phyloP scores from a whole-genome alignment of 2,113 vertebrate genomes.

The Rhabdornis inornatus region DNA sequence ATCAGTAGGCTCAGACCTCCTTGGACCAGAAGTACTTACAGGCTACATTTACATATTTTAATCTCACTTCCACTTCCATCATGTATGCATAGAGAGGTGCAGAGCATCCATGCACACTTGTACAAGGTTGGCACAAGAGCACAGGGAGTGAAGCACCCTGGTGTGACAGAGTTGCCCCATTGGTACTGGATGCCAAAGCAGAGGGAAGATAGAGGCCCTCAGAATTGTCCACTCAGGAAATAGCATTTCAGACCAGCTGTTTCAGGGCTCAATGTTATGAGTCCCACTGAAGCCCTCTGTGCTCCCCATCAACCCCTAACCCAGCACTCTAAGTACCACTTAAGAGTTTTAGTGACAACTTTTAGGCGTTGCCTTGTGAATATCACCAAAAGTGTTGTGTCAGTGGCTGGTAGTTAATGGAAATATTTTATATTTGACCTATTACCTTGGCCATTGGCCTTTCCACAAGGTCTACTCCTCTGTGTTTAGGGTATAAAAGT shows the following conservation, averaged over 20 bases:
- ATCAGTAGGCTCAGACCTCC: background rate
- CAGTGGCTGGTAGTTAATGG: background rate
- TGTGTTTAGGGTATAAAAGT: background rate
- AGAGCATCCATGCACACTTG: background rate
- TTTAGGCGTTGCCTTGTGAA: background rate
- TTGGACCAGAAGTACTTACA: background rate
- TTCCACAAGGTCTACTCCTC: background rate
- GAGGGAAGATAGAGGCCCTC: background rate
- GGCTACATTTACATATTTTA: background rate
- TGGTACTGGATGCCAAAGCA: background rate
- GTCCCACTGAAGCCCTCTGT: background rate
- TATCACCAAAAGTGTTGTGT: background rate
- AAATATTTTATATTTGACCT: background rate
- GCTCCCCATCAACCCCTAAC: background rate
- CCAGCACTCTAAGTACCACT: background rate
- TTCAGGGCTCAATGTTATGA: rapidly evolving
- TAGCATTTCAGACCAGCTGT: background rate
- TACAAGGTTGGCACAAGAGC: background rate
- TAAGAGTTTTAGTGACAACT: background rate
- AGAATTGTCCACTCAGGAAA: background rate
- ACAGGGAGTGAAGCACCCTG: background rate
- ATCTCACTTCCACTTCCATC: background rate
- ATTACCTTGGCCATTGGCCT: background rate
- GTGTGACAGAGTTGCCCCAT: background rate
- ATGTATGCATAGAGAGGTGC: background rate